Evolutionary conservation across 2,113 vertebrate species (phyloP).

Genomic region (Dunckerocampus dactyliophorus): DNA sequence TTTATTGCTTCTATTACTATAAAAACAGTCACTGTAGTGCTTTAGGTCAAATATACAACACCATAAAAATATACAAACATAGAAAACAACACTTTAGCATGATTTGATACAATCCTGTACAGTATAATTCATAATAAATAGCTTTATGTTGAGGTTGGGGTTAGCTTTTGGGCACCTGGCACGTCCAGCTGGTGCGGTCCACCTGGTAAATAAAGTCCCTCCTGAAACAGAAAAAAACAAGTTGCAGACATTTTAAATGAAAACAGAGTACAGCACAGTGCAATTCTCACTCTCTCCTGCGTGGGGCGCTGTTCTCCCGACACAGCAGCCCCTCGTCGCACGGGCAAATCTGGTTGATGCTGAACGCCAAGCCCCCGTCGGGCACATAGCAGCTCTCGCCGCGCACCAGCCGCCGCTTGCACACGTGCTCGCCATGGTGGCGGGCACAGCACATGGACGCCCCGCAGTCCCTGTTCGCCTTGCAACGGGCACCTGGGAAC

Average conservation of each 20-base stretch:
- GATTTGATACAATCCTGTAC: constrained; percentile 8
- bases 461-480: constrained; percentile 76
- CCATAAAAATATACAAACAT: not conserved
- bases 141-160: not conserved
- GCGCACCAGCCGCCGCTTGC: constrained; percentile 69
- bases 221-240: constrained; percentile 60
- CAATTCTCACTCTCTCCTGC: constrained; percentile 72
- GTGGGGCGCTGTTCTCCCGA: constrained; percentile 36
- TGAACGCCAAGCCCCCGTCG: constrained; percentile 81
- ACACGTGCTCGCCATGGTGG: constrained; percentile 81
- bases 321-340: constrained; percentile 81
- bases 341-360: constrained; percentile 84
- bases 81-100: not conserved
- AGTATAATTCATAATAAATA: constrained; percentile 68
- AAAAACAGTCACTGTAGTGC: constrained; percentile 13
- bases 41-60: not conserved
- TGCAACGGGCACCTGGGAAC: constrained; percentile 76
- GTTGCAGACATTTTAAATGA: constrained; percentile 11
- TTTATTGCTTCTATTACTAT: constrained; percentile 18
- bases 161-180: constrained; percentile 65
- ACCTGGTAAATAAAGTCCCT: constrained; percentile 70
- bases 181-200: constrained; percentile 70
- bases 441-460: constrained; percentile 77
- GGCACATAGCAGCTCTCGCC: constrained; percentile 78
- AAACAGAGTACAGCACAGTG: not conserved